Conservation (phyloP, 2,113 vertebrate genomes). For the Vimba vimba region DNA sequence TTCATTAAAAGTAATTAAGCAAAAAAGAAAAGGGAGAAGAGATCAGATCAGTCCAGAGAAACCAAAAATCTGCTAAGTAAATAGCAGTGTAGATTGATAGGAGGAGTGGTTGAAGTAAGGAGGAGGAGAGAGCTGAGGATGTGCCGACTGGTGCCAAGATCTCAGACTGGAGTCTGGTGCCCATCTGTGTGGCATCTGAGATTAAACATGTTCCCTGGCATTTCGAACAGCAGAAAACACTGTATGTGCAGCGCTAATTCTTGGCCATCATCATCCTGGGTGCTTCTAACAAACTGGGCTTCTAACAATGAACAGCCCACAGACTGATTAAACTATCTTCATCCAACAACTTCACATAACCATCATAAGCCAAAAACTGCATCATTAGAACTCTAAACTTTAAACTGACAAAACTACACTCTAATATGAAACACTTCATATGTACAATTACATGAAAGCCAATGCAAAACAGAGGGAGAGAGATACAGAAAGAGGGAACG, state of each 20-base stretch:
- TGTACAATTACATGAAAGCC: conserved; percentile 70
- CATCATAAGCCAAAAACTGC: conserved; percentile 67
- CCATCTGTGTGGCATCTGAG: conserved; percentile 32
- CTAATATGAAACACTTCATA: conserved; percentile 75
- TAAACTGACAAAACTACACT: conserved; percentile 70
- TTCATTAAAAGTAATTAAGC: neutral
- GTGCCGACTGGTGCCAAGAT: neutral
- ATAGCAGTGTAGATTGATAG: neutral
- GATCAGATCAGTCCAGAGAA: neutral
- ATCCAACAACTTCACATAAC: conserved; percentile 45
- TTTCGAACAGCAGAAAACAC: neutral
- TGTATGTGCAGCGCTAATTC: neutral
- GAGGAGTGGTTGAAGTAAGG: neutral
- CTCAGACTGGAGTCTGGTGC: neutral
- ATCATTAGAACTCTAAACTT: conserved; percentile 74
- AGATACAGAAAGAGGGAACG: conserved; percentile 52
- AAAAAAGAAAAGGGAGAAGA: neutral
- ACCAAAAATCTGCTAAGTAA: neutral
- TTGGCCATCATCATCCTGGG: neutral
- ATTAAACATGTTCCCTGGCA: conserved; percentile 16
- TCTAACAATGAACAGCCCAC: conserved; percentile 8
- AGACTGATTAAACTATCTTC: neutral
- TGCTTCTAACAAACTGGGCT: neutral
- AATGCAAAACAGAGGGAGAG: conserved; percentile 66
- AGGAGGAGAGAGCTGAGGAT: neutral